Base-by-base conservation (phyloP, 2,797 vertebrate species). In the Florisuga fusca region DNA sequence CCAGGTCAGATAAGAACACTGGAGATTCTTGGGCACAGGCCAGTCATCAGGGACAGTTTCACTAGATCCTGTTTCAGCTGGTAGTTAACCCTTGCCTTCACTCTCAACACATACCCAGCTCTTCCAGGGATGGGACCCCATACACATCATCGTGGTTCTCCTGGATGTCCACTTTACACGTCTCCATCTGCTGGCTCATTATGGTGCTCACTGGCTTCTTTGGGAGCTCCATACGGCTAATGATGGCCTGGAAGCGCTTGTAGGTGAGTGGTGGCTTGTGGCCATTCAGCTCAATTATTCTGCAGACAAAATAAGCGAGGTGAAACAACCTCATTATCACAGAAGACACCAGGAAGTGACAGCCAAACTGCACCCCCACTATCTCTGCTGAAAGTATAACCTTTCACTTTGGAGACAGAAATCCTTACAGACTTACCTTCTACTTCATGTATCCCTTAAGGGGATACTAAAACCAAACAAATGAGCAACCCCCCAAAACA, bases 241-340 rank as follows among this genome's bases (percentile, higher is more conserved):
- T 98, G 78, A 99, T 99, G 93, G 99, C 98, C 97, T 99, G 99
- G 95, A 99, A 99, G 43, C 99, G 98, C 97, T 99, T 99, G 97
- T 99, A 99, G 79, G 99, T 99, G 87, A 99, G 98, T 6, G 99
- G 99, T 26, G 99, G 98, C 87, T 98, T 99, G 98, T 98, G 99
- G 94, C 98, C 99, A 84, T 99, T 99, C 97, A 99, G 98, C 95
- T 99, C 99, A 33, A 99, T 99, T 96, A 99, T 99, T 98, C 99
- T 99, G 97, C 48, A 93, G 73, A 95, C 77, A 96, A 93, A 97
- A 94, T 29, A 97, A 20, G 61, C 33, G 74, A 55, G 13, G 55
- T 82, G 53, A 90, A 91, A 83, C 48, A 84, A 58, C 22, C 64
- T 92, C 4, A 3, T 34, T 90, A 62, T 23, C 34, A 76, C 15